Conservation (phyloP, 1,140 invertebrate genomes). For the Drosophila parabipectinata region DNA sequence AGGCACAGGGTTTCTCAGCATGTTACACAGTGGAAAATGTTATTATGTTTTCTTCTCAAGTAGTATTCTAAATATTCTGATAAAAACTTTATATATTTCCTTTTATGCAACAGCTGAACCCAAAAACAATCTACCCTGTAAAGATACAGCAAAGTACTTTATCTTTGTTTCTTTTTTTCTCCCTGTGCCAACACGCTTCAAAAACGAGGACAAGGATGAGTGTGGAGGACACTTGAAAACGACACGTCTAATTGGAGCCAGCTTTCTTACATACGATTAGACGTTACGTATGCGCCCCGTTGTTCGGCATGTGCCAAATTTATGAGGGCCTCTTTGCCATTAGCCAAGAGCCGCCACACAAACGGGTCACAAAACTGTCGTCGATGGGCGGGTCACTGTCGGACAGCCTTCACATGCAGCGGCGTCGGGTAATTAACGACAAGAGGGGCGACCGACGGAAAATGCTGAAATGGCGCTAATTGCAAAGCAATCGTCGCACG, state of each 20-base stretch:
- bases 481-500: slow-evolving; percentile 75
- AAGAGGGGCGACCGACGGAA: slow-evolving; percentile 25
- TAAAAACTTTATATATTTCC: too few species aligned
- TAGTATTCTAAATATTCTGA: too few species aligned
- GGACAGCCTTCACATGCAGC: slow-evolving; percentile 44
- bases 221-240: slow-evolving; percentile 63
- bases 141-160: too few species aligned
- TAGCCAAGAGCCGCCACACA: slow-evolving; percentile 17
- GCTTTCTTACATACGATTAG: slow-evolving; percentile 54
- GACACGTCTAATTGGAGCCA: slow-evolving; percentile 75
- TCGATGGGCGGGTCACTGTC: slow-evolving; percentile 61
- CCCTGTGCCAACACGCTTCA: slow-evolving; percentile 4
- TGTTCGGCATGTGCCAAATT: slow-evolving; percentile 54
- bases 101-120: too few species aligned
- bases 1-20: slow-evolving; percentile 32
- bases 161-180: not conserved
- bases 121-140: too few species aligned
- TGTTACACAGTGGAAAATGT: not conserved
- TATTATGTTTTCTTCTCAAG: too few species aligned
- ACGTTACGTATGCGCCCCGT: slow-evolving; percentile 70
- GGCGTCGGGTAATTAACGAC: slow-evolving; percentile 56
- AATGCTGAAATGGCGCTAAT: slow-evolving; percentile 78
- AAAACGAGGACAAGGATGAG: slow-evolving; percentile 56
- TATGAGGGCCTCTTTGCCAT: slow-evolving; percentile 59
- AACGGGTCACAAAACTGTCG: slow-evolving; percentile 66